Evolutionary conservation across 2,113 vertebrate genomes (phyloP).

Genomic region (Illadopsis cleaveri): DNA sequence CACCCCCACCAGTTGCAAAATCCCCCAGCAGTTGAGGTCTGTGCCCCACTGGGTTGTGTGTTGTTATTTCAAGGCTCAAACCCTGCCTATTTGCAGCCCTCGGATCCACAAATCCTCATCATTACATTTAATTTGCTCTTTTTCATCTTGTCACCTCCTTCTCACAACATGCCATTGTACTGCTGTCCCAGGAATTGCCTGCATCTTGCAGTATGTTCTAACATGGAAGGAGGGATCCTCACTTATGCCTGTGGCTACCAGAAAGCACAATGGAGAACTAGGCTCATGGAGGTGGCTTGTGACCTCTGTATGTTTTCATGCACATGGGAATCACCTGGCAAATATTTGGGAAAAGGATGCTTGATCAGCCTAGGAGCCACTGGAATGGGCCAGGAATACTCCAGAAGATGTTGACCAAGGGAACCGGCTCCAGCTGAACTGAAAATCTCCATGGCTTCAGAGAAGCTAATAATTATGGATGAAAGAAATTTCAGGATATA

Average conservation of each 20-base stretch:
- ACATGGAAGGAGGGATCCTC: not conserved
- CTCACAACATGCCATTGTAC: not conserved
- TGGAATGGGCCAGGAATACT: not conserved
- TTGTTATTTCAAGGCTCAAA: not conserved
- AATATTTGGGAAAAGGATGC: not conserved
- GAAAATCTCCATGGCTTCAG: not conserved
- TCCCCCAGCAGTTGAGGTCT: not conserved
- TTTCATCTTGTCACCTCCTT: not conserved
- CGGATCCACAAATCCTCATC: not conserved
- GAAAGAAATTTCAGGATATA: not conserved
- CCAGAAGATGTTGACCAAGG: not conserved
- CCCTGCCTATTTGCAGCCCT: rapidly evolving
- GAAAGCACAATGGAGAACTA: not conserved
- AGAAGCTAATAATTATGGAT: not conserved
- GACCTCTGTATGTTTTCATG: not conserved
- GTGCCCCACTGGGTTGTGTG: not conserved
- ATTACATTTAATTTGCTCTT: not conserved
- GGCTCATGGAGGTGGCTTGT: not conserved
- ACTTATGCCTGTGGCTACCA: not conserved
- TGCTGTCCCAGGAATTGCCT: not conserved
- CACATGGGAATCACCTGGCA: not conserved
- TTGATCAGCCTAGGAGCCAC: not conserved
- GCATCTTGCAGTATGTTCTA: not conserved
- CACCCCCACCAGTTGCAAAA: not conserved
- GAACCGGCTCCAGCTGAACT: not conserved